Evolutionary conservation across 1,140 invertebrate genomes (phyloP).

Genomic region (Piezodorus guildinii): DNA sequence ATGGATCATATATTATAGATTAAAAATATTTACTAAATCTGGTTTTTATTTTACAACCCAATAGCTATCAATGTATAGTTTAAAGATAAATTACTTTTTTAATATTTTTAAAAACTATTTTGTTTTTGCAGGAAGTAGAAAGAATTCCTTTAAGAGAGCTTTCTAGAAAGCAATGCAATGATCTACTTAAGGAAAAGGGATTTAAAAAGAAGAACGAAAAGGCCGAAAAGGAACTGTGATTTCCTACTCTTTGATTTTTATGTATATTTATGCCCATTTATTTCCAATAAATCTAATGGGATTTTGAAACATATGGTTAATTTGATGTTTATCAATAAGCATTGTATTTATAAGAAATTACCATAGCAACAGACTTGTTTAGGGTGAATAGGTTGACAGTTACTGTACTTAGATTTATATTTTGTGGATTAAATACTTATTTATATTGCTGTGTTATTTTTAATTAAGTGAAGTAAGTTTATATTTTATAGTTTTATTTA

Average conservation of each 20-base stretch:
- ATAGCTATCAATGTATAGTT: no score
- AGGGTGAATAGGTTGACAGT: no score
- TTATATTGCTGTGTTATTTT: no score
- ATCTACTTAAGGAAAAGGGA: conserved; percentile 37
- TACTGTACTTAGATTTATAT: no score
- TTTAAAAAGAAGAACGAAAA: conserved; percentile 22
- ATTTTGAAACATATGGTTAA: background rate
- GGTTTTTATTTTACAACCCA: no score
- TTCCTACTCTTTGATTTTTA: background rate
- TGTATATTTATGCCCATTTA: background rate
- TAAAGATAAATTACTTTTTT: background rate
- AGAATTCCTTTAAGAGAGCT: conserved; percentile 45
- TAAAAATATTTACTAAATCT: no score
- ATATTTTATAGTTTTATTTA: no score
- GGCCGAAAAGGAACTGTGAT: conserved; percentile 14
- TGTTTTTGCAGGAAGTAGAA: conserved; percentile 43
- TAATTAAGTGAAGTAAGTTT: no score
- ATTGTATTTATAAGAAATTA: background rate
- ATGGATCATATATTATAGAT: no score
- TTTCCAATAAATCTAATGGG: background rate
- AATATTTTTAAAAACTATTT: background rate
- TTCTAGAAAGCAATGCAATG: conserved; percentile 53
- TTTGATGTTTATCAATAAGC: background rate
- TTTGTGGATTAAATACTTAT: no score
- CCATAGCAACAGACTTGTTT: no score